These are phyloP conservation scores for Drosophila auraria DNA, from an alignment of 1,140 invertebrate species.

Conservation along the genomic window DNA sequence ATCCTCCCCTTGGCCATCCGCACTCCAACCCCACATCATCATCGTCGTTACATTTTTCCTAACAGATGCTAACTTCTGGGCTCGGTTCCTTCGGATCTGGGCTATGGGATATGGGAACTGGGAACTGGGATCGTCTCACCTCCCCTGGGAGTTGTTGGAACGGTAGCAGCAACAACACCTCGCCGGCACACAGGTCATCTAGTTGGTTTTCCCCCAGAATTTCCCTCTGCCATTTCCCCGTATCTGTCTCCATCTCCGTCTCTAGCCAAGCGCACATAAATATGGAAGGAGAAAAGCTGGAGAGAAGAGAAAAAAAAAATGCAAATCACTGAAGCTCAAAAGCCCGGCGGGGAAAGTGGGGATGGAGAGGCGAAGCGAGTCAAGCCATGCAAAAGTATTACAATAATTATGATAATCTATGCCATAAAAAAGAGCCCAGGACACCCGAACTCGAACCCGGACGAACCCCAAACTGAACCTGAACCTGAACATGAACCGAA, in stretches of 20 bases:
- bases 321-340: slow-evolving; percentile 82
- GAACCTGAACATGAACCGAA: slow-evolving; percentile 42
- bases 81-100: slow-evolving; percentile 5
- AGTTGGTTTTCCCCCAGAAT: slow-evolving; percentile 4
- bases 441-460: slow-evolving; percentile 25
- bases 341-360: slow-evolving; percentile 49
- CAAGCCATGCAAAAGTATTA: slow-evolving; percentile 83
- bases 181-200: slow-evolving; percentile 63
- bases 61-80: slow-evolving; percentile 40
- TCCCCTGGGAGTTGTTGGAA: slow-evolving; percentile 68
- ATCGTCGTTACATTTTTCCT: slow-evolving; percentile 33
- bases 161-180: slow-evolving; percentile 56
- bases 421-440: slow-evolving; percentile 73
- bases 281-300: slow-evolving; percentile 45
- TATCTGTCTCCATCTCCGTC: slow-evolving; percentile 56
- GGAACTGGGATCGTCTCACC: slow-evolving; percentile 44
- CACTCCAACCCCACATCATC: slow-evolving; percentile 14
- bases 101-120: slow-evolving; percentile 6
- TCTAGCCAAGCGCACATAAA: slow-evolving; percentile 69
- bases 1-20: not conserved
- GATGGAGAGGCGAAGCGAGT: slow-evolving; percentile 38
- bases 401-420: slow-evolving; percentile 85
- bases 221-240: slow-evolving; percentile 7
- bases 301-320: slow-evolving; percentile 47
- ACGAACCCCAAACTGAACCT: slow-evolving; percentile 34